Conservation (phyloP, 1,140 invertebrate genomes). For the Drosophila mojavensis region DNA sequence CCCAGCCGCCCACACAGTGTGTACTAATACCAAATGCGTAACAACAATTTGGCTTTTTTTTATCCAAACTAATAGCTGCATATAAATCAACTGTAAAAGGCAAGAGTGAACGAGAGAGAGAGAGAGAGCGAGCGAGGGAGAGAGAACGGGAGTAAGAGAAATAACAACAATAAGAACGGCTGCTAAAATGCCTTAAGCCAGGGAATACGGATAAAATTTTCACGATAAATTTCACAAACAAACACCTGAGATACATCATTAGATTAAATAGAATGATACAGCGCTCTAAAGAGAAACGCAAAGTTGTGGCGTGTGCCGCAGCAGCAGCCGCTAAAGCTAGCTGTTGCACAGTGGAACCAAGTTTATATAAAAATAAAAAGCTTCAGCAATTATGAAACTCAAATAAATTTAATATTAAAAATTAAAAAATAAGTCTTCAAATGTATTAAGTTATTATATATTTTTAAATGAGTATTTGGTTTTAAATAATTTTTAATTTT, state of each 20-base stretch:
- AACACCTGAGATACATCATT: conserved; percentile 83
- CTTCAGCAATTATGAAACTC: too few relatives aligned
- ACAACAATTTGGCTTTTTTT: conserved; percentile 46
- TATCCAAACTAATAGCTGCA: conserved; percentile 74
- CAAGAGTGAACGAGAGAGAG: conserved; percentile 1
- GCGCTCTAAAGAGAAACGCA: conserved; percentile 53
- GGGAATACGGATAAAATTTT: conserved; percentile 77
- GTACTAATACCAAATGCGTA: conserved; percentile 5
- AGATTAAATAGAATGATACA: conserved; percentile 79
- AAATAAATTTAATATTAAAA: too few relatives aligned
- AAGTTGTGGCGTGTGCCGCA: conserved; percentile 19
- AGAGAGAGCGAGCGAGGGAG: not conserved
- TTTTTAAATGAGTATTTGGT: too few relatives aligned
- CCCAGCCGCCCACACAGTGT: not conserved
- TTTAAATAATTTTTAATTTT: too few relatives aligned
- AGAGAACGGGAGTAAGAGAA: not conserved
- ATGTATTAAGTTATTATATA: too few relatives aligned
- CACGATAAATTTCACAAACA: conserved; percentile 83
- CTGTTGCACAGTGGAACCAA: conserved; percentile 23
- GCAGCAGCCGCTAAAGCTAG: not conserved
- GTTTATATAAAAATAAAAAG: too few relatives aligned
- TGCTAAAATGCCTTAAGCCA: conserved; percentile 66
- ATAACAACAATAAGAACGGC: not conserved
- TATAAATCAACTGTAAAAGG: conserved; percentile 59
- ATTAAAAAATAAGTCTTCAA: too few relatives aligned